phyloP scores from a whole-genome alignment of 2,113 vertebrate genomes.

The Leucoraja erinaceus region DNA sequence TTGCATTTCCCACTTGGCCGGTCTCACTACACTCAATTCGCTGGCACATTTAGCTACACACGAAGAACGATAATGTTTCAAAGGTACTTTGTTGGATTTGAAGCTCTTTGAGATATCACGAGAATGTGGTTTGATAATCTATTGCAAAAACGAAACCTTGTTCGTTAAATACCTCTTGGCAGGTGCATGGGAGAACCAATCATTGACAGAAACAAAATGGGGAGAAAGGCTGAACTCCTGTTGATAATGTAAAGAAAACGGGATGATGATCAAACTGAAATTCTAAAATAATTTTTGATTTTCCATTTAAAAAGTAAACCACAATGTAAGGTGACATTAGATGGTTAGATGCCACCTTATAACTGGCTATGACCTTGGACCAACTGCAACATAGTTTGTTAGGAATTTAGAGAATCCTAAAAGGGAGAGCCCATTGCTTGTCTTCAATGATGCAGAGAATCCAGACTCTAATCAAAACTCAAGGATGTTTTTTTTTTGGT shows the following conservation, averaged over 20 bases:
- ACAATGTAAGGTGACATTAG: background rate
- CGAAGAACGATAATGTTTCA: background rate
- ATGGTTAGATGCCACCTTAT: background rate
- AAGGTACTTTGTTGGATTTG: background rate
- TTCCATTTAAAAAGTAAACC: background rate
- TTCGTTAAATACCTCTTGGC: background rate
- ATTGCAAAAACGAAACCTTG: background rate
- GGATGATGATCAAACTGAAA: background rate
- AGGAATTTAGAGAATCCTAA: constrained; percentile 21
- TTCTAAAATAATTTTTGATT: background rate
- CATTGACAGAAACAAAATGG: background rate
- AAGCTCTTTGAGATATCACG: background rate
- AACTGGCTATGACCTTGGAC: constrained; percentile 13
- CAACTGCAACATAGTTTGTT: constrained; percentile 2
- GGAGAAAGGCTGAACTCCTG: background rate
- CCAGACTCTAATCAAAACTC: background rate
- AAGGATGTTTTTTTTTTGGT: background rate
- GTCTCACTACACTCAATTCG: no score
- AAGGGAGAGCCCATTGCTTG: constrained; percentile 15
- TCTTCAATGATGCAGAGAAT: background rate
- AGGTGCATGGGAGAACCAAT: background rate
- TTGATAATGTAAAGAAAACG: background rate
- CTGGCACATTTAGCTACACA: background rate
- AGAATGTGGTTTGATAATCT: background rate
- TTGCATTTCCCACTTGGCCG: no score